Evolutionary conservation across 2,797 vertebrate species (phyloP).

Genomic region (Ctenopoma kingsleyae): DNA sequence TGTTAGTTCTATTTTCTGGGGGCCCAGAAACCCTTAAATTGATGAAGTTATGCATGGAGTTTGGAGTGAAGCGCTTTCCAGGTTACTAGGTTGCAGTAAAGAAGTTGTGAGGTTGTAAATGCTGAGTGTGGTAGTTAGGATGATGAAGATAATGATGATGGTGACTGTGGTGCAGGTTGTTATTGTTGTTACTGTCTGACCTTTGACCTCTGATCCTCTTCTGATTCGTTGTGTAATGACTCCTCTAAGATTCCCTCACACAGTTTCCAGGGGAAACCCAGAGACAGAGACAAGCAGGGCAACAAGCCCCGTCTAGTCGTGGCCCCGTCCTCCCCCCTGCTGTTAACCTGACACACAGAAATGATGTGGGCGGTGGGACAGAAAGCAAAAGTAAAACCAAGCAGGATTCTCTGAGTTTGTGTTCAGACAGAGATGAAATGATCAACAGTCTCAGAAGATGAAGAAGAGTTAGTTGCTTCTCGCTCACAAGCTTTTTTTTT

Average conservation of each 20-base stretch:
- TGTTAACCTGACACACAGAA: no score
- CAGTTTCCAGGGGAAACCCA: slow-evolving; percentile 9
- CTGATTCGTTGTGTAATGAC: slow-evolving; percentile 29
- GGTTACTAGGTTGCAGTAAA: background rate
- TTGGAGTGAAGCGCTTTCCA: background rate
- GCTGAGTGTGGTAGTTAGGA: background rate
- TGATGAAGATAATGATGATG: background rate
- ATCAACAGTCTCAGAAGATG: background rate
- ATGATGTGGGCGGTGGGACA: background rate
- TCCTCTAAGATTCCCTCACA: slow-evolving; percentile 20
- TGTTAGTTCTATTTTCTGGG: no score
- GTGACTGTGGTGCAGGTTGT: background rate
- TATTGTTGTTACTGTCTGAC: slow-evolving; percentile 22
- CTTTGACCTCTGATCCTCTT: slow-evolving; percentile 41
- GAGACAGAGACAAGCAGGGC: background rate
- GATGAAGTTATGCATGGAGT: background rate
- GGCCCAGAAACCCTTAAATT: background rate
- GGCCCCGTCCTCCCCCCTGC: no score
- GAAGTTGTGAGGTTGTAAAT: background rate
- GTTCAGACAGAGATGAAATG: background rate
- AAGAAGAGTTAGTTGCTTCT: no score
- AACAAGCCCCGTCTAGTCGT: background rate
- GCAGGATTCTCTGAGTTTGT: background rate
- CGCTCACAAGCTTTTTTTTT: no score
- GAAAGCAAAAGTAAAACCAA: slow-evolving; percentile 37